Base-by-base conservation (phyloP, 2,113 vertebrate genomes). In the Takifugu bimaculatus region DNA sequence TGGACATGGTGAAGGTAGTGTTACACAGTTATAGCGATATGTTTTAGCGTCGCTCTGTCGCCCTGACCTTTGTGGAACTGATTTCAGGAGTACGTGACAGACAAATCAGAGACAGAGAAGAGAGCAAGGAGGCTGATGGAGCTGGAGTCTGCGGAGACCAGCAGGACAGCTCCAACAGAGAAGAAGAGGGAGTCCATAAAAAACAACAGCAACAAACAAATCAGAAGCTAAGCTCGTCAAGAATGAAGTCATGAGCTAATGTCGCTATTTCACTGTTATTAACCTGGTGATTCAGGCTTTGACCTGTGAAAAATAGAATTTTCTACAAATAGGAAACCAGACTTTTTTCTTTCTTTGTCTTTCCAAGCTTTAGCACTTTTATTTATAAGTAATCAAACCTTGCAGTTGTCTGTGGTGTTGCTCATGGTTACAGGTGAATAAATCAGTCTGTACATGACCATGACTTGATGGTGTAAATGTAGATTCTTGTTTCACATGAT, bases 71-170 rank as follows among this genome's bases (percentile, higher is more conserved):
- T 39, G 35, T 39, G 0, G 1, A 39, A 12, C 10, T 51, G 7
- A n/a, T 83, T 87, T 59, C 52, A 93, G 90, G 88, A 93, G 59
- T 93, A 89, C 74, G 90, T 88, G 56, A 43, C 90, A 73, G 90
- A 92, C 74, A 92, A 89, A 66, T 77, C 56, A 10, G 52, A 75
- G 67, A 84, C 83, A 0, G 67, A 85, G 72, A 84, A 60, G 60
- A 85, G 87, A 74, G 83, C 78, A 0, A 68, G 62, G 66, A 68
- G 68, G 26, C 60, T 78, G 42, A 72, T 72, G 60, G 75, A 82
- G 59, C 68, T 57, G 4, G 48, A 60, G 47, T 79, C 61, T 10
- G 63, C 62, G 3, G 5, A 72, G n/a, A 73, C 64, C 0, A 76
- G 63, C 54, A 67, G 58, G 50, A 73, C 65, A 11, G 71, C 67